phyloP scores from a whole-genome alignment of 2,888 invertebrate genomes.

The Nebria salina region DNA sequence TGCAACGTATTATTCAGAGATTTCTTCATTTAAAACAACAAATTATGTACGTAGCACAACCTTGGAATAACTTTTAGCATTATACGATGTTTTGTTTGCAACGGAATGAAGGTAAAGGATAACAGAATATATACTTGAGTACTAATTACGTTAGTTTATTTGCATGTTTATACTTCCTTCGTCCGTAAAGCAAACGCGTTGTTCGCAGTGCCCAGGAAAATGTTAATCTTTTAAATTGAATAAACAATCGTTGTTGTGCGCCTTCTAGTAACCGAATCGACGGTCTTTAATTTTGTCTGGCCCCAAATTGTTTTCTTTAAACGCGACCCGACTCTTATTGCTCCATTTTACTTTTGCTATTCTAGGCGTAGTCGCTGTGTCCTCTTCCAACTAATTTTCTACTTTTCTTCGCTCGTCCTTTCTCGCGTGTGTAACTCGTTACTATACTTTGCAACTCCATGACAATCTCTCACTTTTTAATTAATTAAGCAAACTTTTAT shows the following conservation, averaged over 20 bases:
- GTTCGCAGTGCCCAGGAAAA: slow-evolving; percentile 11
- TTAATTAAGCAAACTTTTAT: slow-evolving; percentile 56
- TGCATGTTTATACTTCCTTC: slow-evolving; percentile 37
- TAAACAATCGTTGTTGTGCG: slow-evolving; percentile 37
- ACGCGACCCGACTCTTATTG: slow-evolving; percentile 56
- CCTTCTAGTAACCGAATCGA: slow-evolving; percentile 24
- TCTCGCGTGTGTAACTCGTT: slow-evolving; percentile 14
- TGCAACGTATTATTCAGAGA: neutral
- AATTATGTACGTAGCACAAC: neutral
- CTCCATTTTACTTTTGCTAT: slow-evolving; percentile 48
- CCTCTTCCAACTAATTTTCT: slow-evolving; percentile 49
- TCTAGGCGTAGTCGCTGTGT: slow-evolving; percentile 6
- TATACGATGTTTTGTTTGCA: slow-evolving; percentile 35
- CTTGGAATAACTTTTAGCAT: neutral
- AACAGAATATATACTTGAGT: slow-evolving; percentile 32
- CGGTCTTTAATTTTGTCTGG: slow-evolving; percentile 51
- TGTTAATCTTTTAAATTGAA: slow-evolving; percentile 43
- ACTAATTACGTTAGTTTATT: slow-evolving; percentile 47
- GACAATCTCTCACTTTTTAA: slow-evolving; percentile 57
- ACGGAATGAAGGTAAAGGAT: slow-evolving; percentile 17
- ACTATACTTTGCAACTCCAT: slow-evolving; percentile 47
- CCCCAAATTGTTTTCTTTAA: slow-evolving; percentile 57
- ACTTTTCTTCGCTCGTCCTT: slow-evolving; percentile 40
- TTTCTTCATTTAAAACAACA: neutral
- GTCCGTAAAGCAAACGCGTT: slow-evolving; percentile 13